Evolutionary conservation across 2,797 vertebrate species (phyloP).

Genomic region (Tapera naevia): DNA sequence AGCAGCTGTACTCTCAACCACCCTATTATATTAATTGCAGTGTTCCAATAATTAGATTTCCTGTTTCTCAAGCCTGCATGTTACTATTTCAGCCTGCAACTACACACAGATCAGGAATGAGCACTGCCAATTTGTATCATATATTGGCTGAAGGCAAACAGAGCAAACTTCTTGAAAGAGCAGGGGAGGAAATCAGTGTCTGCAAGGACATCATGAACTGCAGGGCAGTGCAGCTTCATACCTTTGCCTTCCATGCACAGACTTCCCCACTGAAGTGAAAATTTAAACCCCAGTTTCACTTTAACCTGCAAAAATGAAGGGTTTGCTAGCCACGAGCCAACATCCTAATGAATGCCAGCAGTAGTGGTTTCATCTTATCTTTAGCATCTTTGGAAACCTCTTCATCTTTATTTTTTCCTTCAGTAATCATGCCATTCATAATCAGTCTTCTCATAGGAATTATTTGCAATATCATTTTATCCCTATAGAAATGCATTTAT

Average conservation of each 20-base stretch:
- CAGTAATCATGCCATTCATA: not conserved
- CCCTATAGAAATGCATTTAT: not conserved
- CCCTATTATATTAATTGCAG: conserved; percentile 20
- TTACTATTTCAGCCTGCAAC: not conserved
- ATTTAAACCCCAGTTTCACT: not conserved
- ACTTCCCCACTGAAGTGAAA: not conserved
- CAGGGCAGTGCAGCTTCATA: accelerated
- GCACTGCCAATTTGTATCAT: not conserved
- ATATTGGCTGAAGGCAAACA: not conserved
- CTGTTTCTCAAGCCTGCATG: conserved; percentile 11
- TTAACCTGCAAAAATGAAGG: not conserved
- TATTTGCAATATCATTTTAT: not conserved
- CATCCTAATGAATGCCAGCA: not conserved
- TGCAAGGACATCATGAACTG: not conserved
- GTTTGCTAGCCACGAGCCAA: not conserved
- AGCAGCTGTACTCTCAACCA: not conserved
- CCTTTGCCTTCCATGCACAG: not conserved
- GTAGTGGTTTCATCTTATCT: accelerated
- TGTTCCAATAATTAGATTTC: not conserved
- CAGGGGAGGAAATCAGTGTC: not conserved
- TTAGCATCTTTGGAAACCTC: not conserved
- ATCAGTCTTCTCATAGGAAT: not conserved
- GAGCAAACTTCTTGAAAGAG: not conserved
- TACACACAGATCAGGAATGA: not conserved
- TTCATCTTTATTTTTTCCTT: not conserved